Evolutionary conservation across 1,140 invertebrate genomes (phyloP).

Genomic region (Heterodera schachtii): DNA sequence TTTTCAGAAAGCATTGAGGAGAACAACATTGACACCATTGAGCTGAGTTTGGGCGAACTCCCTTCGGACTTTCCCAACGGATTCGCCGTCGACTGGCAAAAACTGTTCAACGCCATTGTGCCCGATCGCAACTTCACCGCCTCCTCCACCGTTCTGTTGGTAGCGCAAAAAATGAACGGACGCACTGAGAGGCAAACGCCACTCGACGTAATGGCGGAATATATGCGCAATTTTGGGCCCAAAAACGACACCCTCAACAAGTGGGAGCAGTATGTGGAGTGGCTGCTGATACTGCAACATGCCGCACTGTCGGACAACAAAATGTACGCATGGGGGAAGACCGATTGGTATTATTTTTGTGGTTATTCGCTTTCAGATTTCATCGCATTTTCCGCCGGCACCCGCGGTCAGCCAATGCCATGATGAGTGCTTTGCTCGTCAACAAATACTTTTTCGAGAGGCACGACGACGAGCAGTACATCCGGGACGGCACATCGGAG

Average conservation of each 20-base stretch:
- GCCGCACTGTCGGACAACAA: constrained; percentile 8
- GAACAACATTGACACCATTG: not conserved
- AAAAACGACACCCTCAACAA: no score
- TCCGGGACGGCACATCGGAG: not conserved
- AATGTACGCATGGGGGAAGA: not conserved
- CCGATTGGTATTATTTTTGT: not conserved
- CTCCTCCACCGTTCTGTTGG: not conserved
- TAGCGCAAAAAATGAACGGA: not conserved
- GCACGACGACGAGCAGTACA: not conserved
- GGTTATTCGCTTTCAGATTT: not conserved
- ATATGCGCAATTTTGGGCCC: not conserved
- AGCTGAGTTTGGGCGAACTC: not conserved
- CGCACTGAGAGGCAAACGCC: not conserved
- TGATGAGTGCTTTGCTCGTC: constrained; percentile 1
- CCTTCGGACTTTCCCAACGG: not conserved
- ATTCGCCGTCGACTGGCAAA: not conserved
- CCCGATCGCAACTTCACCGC: not conserved
- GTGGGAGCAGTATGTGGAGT: not conserved
- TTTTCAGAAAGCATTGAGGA: not conserved
- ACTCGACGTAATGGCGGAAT: not conserved
- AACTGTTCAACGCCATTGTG: constrained; percentile 4
- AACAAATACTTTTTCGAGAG: not conserved
- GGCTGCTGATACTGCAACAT: not conserved
- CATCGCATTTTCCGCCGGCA: constrained; percentile 2
- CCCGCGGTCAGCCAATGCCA: not conserved